Evolutionary conservation across 2,888 invertebrate species (phyloP).

Genomic region (Trypoxylon attenuatum): DNA sequence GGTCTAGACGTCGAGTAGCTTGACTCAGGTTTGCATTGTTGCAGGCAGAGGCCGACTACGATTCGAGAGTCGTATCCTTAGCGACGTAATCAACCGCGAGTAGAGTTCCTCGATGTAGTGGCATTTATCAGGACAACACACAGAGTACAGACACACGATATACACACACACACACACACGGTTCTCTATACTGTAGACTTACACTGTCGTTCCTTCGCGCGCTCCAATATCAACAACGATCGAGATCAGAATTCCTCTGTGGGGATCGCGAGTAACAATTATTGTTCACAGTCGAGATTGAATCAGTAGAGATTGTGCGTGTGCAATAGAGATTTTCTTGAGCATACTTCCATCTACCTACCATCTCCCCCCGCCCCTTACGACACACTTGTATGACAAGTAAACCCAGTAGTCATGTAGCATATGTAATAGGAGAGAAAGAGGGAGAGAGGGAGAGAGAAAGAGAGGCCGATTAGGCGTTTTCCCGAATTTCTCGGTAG

Average conservation of each 20-base stretch:
- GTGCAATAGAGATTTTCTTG: slow-evolving; percentile 22
- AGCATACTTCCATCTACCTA: too few species aligned
- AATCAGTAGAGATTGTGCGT: slow-evolving; percentile 22
- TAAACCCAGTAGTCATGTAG: slow-evolving; percentile 16
- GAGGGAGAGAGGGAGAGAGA: not conserved
- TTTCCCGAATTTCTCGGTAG: slow-evolving; percentile 37
- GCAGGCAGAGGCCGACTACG: slow-evolving; percentile 28
- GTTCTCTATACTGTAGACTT: too few species aligned
- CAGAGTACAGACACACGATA: not conserved
- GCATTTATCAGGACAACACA: slow-evolving; percentile 28
- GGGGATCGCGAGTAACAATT: slow-evolving; percentile 29
- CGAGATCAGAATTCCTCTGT: slow-evolving; percentile 23
- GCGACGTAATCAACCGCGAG: slow-evolving; percentile 22
- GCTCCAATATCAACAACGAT: too few species aligned
- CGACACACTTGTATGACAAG: not conserved
- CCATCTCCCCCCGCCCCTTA: slow-evolving; percentile 13
- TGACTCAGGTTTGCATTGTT: slow-evolving; percentile 25
- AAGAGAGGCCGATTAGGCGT: slow-evolving; percentile 3
- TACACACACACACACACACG: not conserved
- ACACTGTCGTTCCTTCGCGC: too few species aligned
- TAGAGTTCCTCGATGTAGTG: slow-evolving; percentile 35
- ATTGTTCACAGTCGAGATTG: slow-evolving; percentile 22
- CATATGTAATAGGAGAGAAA: not conserved
- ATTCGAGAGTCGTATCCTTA: slow-evolving; percentile 13
- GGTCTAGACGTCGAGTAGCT: slow-evolving; percentile 58